These are phyloP conservation scores for Synodontis membranacea DNA, from an alignment of 2,113 vertebrate genomes.

Conservation along the genomic window DNA sequence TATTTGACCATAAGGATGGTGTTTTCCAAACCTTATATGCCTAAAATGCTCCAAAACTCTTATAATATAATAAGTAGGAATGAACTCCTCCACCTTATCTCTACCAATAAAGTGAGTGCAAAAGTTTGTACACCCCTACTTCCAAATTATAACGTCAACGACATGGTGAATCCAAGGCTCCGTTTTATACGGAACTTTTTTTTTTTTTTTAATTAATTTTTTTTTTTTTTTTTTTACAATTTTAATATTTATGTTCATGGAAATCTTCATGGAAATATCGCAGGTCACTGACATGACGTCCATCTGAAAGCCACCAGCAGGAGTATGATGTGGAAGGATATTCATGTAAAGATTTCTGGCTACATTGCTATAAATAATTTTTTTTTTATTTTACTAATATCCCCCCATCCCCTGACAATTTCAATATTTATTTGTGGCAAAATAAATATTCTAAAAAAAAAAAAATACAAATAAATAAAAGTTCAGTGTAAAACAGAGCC, in stretches of 20 bases:
- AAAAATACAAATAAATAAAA: too few species aligned
- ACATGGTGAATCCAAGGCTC: not conserved
- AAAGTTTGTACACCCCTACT: not conserved
- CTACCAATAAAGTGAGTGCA: not conserved
- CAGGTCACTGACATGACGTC: not conserved
- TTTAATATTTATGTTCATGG: too few species aligned
- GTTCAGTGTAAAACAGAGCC: not conserved
- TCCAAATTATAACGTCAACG: not conserved
- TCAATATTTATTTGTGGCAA: too few species aligned
- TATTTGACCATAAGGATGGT: not conserved
- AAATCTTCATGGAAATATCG: too few species aligned
- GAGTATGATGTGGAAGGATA: too few species aligned
- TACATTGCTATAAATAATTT: too few species aligned
- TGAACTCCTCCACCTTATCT: not conserved
- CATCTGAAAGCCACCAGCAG: not conserved
- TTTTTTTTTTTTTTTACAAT: not conserved
- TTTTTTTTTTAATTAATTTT: not conserved
- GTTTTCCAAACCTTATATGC: not conserved
- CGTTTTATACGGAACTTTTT: not conserved
- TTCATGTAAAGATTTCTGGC: too few species aligned
- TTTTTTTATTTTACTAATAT: too few species aligned
- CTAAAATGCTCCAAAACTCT: not conserved
- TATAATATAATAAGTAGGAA: not conserved
- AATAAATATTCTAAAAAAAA: not conserved
- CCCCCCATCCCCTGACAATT: too few species aligned